Evolutionary conservation across 2,888 invertebrate species (phyloP), one percentile per base, ranked within the genome.

Genomic region (Oligia fasciuncula): DNA sequence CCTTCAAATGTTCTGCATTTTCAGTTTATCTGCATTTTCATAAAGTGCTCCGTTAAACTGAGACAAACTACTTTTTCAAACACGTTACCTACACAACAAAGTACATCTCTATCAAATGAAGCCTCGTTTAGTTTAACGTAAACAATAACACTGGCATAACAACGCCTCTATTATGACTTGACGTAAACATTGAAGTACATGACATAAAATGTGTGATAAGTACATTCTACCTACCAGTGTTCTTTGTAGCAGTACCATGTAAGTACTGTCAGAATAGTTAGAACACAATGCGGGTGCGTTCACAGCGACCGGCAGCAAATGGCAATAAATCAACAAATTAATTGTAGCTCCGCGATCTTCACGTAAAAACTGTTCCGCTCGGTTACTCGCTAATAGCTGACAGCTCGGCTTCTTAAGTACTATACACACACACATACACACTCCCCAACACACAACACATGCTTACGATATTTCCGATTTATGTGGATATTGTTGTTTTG

Each of bases 281-380:
- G 57, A n/a, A 60, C 54, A 70, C 62, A 60, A 62, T 46, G 60
- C 29, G 4, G 19, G 40, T 35, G 17, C 9, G 67, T 19, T 13
- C n/a, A n/a, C 68, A 40, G 63, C 40, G 40, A 68, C 66, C 75
- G 71, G 66, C 74, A 76, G 9, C 54, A n/a, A 79, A 35, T 17
- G 54, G 54, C 87, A 83, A 86, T 88, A 88, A 87, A 89, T 90
- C 87, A 85, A 71, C 77, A 80, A 90, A 90, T 86, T 88, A 86
- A 88, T 90, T 79, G 85, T 54, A 86, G 77, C 73, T n/a, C 23
- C 35, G 43, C 74, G 40, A 69, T 43, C 17, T 1, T 23, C 81
- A 66, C 51, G 73, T 67, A 85, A 81, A 74, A 80, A 74, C 70
- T 19, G 87, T 85, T 88, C 77, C 86, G 62, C 77, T 79, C 80